Evolutionary conservation across 2,113 vertebrate genomes (phyloP), one percentile per base, ranked within the genome.

Genomic region (Ageneiosus marmoratus): DNA sequence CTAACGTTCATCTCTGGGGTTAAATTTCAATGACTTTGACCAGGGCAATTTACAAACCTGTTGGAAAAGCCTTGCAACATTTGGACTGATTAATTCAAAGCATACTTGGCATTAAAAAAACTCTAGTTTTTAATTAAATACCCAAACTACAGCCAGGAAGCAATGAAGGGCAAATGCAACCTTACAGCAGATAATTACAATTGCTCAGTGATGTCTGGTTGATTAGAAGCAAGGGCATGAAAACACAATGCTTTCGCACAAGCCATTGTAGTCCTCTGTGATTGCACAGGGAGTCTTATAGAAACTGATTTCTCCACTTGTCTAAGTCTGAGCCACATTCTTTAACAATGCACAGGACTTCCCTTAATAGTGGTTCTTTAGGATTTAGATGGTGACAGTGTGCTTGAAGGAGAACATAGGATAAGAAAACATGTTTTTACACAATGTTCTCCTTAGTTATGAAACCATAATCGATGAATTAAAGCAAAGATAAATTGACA

Each of bases 61-160:
- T 16, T 60, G 55, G 80, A 60, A 60, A 82, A 82, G 37, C 53
- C 27, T 46, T 46, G 53, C 18, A 22, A 11, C 10, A 56, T 70
- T 73, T 70, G 80, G 53, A 62, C 80, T 82, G 69, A 81, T 81
- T 81, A 60, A 73, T n/a, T 48, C 3, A 16, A 80, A 51, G 53
- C 11, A 1, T 46, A 55, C 65, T 58, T 56, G 37, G 79, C 67
- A 75, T 75, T 29, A 73, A 32, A 51, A 72, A 41, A 78, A 60
- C 76, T 60, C 34, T 79, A 62, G 10, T 16, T 80, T 80, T 67
- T 80, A 67, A 80, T 80, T 80, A 80, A 80, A 75, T 51, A 75
- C 48, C 72, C 29, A 75, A 75, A 75, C 48, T 75, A 53, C 16
- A 18, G 16, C 72, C 27, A 9, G 27, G 48, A 75, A 75, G 72